Base-by-base conservation (phyloP, 2,797 vertebrate species). In the Coregonus suidteri region DNA sequence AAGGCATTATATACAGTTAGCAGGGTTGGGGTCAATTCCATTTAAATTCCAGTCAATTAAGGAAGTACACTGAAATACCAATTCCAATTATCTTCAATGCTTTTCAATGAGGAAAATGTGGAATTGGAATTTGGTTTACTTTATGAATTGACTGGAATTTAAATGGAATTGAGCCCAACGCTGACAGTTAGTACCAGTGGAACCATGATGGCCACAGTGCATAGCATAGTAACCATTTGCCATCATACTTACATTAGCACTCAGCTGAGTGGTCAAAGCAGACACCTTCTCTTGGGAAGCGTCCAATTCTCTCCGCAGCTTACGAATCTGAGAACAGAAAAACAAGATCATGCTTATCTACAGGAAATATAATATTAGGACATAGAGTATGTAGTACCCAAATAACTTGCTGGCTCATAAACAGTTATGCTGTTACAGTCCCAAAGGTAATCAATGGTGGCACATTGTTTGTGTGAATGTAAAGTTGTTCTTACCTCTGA, bases 271-370 rank as follows among this genome's bases (percentile, higher is more conserved):
- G 59, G 96, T 97, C 81, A 97, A 88, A 11, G 95, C 95, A 0
- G 96, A 96, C 51, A 97, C 96, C 81, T 97, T 97, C 74, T 96
- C 96, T 83, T 97, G 96, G 25, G 96, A 97, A 14, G 95, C 93
- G 75, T 97, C 96, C 90, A 97, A 80, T 77, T 97, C 96, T 75
- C 96, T 92, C 11, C 96, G 89, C 18, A 97, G 91, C 79, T 97
- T 97, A 75, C 96, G 95, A 69, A 97, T 96, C 96, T 87, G 51
- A 80, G 71, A 62, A 76, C 72, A 69, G 59, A 54, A 18, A 31
- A 35, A 77, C 14, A 31, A 31, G 20, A 18, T 75, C 16, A 75
- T 71, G 64, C 68, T 67, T 37, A 34, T 1, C 11, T 14, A 65
- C 9, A n/a, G 4, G 68, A 11, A 18, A 18, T 51, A 70, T n/a